A percentile compares a stretch with the other conserved stretches of the same genome.
Conservation (phyloP, 2,888 invertebrate species). For the Plutella xylostella region DNA sequence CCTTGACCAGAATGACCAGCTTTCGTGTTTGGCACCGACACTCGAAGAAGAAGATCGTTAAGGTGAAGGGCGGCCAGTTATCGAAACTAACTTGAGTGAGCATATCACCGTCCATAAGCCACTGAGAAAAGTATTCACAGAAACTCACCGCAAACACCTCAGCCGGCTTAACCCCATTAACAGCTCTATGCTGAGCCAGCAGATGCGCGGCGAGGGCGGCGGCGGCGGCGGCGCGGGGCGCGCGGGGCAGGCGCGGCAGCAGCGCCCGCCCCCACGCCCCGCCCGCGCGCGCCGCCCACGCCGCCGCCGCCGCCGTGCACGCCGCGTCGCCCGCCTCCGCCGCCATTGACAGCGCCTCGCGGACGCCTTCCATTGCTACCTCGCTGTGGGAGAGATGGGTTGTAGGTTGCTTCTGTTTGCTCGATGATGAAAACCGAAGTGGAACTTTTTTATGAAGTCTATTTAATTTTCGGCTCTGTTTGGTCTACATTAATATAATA, state of each 20-base stretch:
- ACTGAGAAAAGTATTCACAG: not conserved
- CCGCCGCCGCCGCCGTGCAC: constrained; percentile 86
- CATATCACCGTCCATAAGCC: too few species aligned
- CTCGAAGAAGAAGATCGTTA: too few species aligned
- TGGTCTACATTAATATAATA: too few species aligned
- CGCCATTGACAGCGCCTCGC: constrained; percentile 88
- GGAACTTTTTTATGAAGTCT: too few species aligned
- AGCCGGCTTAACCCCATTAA: constrained; percentile 74
- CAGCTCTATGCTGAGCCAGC: constrained; percentile 82
- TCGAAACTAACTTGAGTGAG: too few species aligned
- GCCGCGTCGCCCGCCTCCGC: constrained; percentile 89
- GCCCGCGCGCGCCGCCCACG: constrained; percentile 74
- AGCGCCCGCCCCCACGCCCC: constrained; percentile 20
- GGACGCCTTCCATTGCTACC: constrained; percentile 83
- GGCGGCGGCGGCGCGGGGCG: constrained; percentile 80
- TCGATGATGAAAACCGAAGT: too few species aligned
- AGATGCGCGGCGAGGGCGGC: constrained; percentile 84
- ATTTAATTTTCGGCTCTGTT: too few species aligned
- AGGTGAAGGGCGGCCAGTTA: too few species aligned
- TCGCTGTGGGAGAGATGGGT: too few species aligned
- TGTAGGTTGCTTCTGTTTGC: too few species aligned
- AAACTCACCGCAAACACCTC: constrained; percentile 73
- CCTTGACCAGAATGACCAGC: too few species aligned
- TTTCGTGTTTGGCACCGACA: too few species aligned
- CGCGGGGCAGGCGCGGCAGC: constrained; percentile 72